Percentiles rank a stretch among this genome's conserved stretches.
Conservation (phyloP, 2,888 invertebrate species). For the Drosophila multiciliata region DNA sequence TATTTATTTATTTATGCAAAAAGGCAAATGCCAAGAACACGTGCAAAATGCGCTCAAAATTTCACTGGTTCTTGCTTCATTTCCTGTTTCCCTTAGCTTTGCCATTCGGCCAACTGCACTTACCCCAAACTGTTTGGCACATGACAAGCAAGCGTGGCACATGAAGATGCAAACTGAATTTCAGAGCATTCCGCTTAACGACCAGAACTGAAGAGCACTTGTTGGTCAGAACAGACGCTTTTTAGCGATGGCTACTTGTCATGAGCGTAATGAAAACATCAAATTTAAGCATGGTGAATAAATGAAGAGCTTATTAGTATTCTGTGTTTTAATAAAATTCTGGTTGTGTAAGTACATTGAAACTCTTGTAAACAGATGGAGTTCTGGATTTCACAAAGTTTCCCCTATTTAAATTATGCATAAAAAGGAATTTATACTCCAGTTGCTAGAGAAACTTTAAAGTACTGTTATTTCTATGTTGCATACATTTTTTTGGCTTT, state of each 20-base stretch:
- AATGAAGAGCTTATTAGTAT: slow-evolving; percentile 47
- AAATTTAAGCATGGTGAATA: slow-evolving; percentile 36
- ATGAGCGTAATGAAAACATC: slow-evolving; percentile 23
- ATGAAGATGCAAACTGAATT: slow-evolving; percentile 19
- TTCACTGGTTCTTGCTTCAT: slow-evolving; percentile 23
- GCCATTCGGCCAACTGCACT: slow-evolving; percentile 36
- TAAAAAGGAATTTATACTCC: neutral
- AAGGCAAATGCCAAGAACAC: slow-evolving; percentile 63
- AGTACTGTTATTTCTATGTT: neutral
- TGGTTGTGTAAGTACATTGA: neutral
- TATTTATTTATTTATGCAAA: slow-evolving; percentile 71
- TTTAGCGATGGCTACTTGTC: slow-evolving; percentile 6
- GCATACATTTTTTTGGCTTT: neutral
- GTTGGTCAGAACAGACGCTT: slow-evolving; percentile 41
- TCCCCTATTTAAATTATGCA: neutral
- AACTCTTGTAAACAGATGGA: neutral
- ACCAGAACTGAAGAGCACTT: slow-evolving; percentile 58
- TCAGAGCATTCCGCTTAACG: slow-evolving; percentile 38
- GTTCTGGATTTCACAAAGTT: neutral
- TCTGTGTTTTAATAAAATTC: slow-evolving; percentile 11
- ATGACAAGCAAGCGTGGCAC: no score
- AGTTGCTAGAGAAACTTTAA: neutral
- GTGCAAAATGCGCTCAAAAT: slow-evolving; percentile 68
- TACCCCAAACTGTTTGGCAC: neutral
- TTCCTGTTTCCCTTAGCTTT: slow-evolving; percentile 13